phyloP scores from a whole-genome alignment of 2,888 invertebrate genomes.

The Thymelicus sylvestris region DNA sequence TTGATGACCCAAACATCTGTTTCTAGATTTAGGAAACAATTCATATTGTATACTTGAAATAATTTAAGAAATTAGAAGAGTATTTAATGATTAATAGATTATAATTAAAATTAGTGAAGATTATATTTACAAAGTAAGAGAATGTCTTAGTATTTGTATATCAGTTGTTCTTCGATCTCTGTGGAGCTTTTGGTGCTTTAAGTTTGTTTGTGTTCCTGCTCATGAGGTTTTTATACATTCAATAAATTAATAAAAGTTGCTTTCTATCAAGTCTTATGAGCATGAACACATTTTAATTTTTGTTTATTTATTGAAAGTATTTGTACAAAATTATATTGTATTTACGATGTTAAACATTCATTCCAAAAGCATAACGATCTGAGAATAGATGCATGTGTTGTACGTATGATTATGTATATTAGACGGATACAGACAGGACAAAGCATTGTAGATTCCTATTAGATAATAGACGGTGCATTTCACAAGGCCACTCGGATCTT shows the following conservation, averaged over 20 bases:
- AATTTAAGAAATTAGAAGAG: slow-evolving; percentile 17
- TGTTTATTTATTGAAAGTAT: slow-evolving; percentile 21
- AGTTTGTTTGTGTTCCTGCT: slow-evolving; percentile 6
- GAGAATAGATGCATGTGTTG: slow-evolving; percentile 35
- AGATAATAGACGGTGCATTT: slow-evolving; percentile 55
- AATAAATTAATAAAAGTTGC: too few relatives aligned
- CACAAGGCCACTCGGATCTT: slow-evolving; percentile 40
- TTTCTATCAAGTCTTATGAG: slow-evolving; percentile 5
- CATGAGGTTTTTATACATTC: not conserved
- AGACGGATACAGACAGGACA: slow-evolving; percentile 13
- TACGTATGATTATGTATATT: slow-evolving; percentile 33
- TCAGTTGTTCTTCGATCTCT: slow-evolving; percentile 22
- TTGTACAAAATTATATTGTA: slow-evolving; percentile 23
- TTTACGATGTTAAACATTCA: slow-evolving; percentile 23
- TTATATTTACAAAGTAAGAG: slow-evolving; percentile 16
- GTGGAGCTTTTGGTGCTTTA: slow-evolving; percentile 28
- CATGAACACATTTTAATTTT: slow-evolving; percentile 1
- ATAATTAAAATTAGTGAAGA: slow-evolving; percentile 7
- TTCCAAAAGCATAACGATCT: slow-evolving; percentile 32
- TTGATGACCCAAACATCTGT: slow-evolving; percentile 1
- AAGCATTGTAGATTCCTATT: slow-evolving; percentile 59
- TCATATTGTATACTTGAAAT: not conserved
- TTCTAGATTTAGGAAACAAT: slow-evolving; percentile 5
- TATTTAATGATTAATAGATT: slow-evolving; percentile 18
- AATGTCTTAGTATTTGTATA: slow-evolving; percentile 26